These are phyloP conservation scores for Pollenia griseotomentosa DNA, from an alignment of 2,888 invertebrate species.

Conservation along the genomic window DNA sequence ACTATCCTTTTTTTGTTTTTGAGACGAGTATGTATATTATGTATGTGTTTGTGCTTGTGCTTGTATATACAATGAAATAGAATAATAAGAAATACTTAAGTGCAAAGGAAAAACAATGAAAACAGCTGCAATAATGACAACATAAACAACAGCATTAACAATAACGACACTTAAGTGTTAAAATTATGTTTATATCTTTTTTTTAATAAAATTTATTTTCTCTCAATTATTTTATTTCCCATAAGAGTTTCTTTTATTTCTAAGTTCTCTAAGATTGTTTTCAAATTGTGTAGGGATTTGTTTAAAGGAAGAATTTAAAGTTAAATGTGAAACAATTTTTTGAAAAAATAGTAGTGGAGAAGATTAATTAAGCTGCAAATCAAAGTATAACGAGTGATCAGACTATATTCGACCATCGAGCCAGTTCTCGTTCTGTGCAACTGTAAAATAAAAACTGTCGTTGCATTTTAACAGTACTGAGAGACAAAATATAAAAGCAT, in stretches of 20 bases:
- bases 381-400: too few relatives aligned
- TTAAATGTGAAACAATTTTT: background rate
- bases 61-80: slow-evolving; percentile 19
- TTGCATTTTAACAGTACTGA: too few relatives aligned
- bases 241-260: background rate
- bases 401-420: too few relatives aligned
- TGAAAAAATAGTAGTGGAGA: too few relatives aligned
- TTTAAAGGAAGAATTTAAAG: background rate
- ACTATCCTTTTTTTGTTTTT: background rate
- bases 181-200: slow-evolving; percentile 55
- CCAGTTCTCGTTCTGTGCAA: too few relatives aligned
- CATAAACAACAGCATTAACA: slow-evolving; percentile 43
- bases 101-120: slow-evolving; percentile 56
- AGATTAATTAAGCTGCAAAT: too few relatives aligned
- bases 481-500: too few relatives aligned
- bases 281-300: background rate
- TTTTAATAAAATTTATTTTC: slow-evolving; percentile 55
- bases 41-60: background rate
- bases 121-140: slow-evolving; percentile 50
- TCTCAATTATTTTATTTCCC: slow-evolving; percentile 30
- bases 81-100: slow-evolving; percentile 57
- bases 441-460: too few relatives aligned
- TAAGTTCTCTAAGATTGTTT: background rate
- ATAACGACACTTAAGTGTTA: slow-evolving; percentile 58
- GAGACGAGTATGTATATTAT: background rate